phyloP scores from a whole-genome alignment of 2,113 vertebrate species.

The Dromiciops gliroides region DNA sequence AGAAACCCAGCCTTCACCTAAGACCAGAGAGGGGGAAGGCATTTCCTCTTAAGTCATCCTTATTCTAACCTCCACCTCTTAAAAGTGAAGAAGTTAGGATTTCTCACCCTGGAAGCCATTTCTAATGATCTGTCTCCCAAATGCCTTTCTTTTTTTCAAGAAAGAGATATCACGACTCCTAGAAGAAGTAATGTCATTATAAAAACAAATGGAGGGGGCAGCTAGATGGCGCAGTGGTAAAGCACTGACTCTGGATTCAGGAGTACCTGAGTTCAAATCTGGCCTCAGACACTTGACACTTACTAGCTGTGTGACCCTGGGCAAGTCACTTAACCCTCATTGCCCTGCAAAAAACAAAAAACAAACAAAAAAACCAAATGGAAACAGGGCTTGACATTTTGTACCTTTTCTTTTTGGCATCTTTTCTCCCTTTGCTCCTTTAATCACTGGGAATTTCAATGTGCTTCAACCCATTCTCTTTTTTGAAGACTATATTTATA shows the following conservation, averaged over 20 bases:
- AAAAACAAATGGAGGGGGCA: too few relatives aligned
- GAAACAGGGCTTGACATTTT: not conserved
- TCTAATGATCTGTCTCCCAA: not conserved
- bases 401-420: not conserved
- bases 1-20: not conserved
- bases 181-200: not conserved
- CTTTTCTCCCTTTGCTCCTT: not conserved
- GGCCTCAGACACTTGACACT: too few relatives aligned
- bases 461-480: not conserved
- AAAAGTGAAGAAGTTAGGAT: not conserved
- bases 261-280: too few relatives aligned
- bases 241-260: too few relatives aligned
- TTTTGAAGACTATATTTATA: not conserved
- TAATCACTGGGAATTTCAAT: not conserved
- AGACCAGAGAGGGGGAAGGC: not conserved
- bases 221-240: too few relatives aligned
- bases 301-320: too few relatives aligned
- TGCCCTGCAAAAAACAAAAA: too few relatives aligned
- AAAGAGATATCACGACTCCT: not conserved
- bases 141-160: not conserved
- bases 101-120: not conserved
- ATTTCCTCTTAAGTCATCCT: not conserved
- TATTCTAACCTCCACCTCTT: not conserved
- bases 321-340: too few relatives aligned
- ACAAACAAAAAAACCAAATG: too few relatives aligned